Evolutionary conservation across 2,888 invertebrate species (phyloP).

Genomic region (Gastrophysa polygoni): DNA sequence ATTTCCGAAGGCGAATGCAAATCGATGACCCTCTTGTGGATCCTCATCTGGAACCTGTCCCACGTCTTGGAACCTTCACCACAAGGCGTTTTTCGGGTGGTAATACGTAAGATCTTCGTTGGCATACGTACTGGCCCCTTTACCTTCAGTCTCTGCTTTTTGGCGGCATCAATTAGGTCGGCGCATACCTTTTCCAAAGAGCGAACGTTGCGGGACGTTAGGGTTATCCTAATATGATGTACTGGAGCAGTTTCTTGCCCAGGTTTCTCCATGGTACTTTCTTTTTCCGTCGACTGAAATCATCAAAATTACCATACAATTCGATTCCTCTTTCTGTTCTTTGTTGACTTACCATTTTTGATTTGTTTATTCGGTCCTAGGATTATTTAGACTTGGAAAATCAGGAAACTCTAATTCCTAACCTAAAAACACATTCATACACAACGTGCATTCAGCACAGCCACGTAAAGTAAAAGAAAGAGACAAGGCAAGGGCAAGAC

Average conservation of each 20-base stretch:
- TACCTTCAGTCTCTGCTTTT: constrained; percentile 94
- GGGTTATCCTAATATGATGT: constrained; percentile 95
- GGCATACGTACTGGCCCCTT: constrained; percentile 99
- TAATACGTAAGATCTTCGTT: constrained; percentile 96
- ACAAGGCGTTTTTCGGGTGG: constrained; percentile 98
- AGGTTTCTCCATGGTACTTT: constrained; percentile 73
- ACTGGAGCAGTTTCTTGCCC: constrained; percentile 87
- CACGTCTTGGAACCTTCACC: constrained; percentile 99
- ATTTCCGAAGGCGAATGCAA: constrained; percentile 98
- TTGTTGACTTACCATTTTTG: too few species aligned
- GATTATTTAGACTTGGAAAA: too few species aligned
- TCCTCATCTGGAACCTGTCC: constrained; percentile 95
- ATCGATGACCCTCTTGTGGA: constrained; percentile 98
- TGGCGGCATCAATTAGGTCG: constrained; percentile 95
- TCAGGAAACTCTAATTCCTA: too few species aligned
- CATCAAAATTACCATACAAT: too few species aligned
- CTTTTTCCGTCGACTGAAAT: constrained; percentile 53
- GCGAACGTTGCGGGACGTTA: constrained; percentile 96
- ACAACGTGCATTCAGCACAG: too few species aligned
- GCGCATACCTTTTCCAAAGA: constrained; percentile 98
- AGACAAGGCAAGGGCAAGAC: too few species aligned
- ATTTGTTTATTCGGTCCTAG: too few species aligned
- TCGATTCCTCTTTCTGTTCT: too few species aligned
- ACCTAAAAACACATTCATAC: too few species aligned
- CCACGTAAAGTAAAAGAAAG: too few species aligned